Percentiles rank a stretch among this genome's conserved stretches.
Conservation (phyloP, 2,113 vertebrate species). For the Athene cunicularia region DNA sequence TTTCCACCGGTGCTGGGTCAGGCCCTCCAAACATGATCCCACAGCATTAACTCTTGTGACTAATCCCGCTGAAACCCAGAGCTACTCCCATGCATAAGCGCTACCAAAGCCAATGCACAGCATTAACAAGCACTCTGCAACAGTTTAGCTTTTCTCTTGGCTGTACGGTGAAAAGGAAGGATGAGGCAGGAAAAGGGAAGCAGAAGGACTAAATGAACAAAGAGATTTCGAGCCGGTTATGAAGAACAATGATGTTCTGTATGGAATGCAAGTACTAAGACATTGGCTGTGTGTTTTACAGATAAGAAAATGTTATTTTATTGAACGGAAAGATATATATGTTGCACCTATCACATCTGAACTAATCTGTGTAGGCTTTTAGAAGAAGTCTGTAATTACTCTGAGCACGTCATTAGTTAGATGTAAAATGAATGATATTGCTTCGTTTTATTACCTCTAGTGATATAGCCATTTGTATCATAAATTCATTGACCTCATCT, state of each 20-base stretch:
- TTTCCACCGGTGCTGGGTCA: background rate
- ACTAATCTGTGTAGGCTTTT: constrained; percentile 73
- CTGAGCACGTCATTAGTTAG: constrained; percentile 69
- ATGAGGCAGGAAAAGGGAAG: background rate
- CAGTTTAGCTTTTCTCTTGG: background rate
- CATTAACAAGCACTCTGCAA: background rate
- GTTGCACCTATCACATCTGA: constrained; percentile 68
- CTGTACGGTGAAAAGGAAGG: background rate
- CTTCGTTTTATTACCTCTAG: constrained; percentile 71
- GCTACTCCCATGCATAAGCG: background rate
- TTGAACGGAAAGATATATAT: constrained; percentile 56
- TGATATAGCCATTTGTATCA: constrained; percentile 75
- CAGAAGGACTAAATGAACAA: background rate
- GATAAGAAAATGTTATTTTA: constrained; percentile 72
- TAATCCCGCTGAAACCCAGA: background rate
- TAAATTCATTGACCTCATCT: constrained; percentile 82
- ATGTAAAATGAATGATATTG: constrained; percentile 70
- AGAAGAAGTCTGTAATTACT: constrained; percentile 75
- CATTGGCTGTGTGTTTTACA: constrained; percentile 12
- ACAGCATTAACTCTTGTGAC: background rate
- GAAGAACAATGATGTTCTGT: background rate
- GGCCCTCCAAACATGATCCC: background rate
- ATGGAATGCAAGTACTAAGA: background rate
- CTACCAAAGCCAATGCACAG: background rate
- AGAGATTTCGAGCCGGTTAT: background rate